Evolutionary conservation across 2,113 vertebrate species (phyloP).

Genomic region (Myocastor coypus): DNA sequence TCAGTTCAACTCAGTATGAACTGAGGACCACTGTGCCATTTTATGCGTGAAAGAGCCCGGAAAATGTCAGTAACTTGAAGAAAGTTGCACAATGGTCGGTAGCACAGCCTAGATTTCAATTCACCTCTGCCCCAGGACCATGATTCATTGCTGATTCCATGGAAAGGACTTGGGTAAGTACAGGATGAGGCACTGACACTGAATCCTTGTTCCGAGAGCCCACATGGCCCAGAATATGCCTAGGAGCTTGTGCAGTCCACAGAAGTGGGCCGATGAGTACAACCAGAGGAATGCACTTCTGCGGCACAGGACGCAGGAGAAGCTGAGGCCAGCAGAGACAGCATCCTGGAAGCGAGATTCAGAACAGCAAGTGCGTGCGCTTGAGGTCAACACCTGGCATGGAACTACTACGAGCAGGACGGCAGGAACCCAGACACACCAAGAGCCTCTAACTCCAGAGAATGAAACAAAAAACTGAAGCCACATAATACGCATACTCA

Average conservation of each 20-base stretch:
- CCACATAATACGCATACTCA: neutral
- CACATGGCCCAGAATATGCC: neutral
- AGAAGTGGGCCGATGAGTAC: neutral
- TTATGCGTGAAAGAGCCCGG: neutral
- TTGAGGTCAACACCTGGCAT: neutral
- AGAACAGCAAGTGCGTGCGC: neutral
- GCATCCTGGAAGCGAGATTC: neutral
- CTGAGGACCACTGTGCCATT: neutral
- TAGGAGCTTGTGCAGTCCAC: neutral
- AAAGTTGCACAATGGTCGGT: rapidly evolving
- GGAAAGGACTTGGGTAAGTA: neutral
- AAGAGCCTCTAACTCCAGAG: neutral
- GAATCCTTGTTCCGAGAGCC: neutral
- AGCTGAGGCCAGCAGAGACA: neutral
- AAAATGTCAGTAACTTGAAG: neutral
- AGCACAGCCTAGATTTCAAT: neutral
- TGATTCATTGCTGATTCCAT: rapidly evolving
- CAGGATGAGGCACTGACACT: rapidly evolving
- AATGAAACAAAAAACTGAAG: neutral
- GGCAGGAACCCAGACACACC: neutral
- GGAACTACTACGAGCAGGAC: neutral
- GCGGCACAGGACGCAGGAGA: neutral
- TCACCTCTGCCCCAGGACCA: too few species aligned
- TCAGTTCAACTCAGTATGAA: neutral
- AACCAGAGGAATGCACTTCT: neutral